Conservation (phyloP, 2,888 invertebrate genomes). For the Ceriagrion tenellum region DNA sequence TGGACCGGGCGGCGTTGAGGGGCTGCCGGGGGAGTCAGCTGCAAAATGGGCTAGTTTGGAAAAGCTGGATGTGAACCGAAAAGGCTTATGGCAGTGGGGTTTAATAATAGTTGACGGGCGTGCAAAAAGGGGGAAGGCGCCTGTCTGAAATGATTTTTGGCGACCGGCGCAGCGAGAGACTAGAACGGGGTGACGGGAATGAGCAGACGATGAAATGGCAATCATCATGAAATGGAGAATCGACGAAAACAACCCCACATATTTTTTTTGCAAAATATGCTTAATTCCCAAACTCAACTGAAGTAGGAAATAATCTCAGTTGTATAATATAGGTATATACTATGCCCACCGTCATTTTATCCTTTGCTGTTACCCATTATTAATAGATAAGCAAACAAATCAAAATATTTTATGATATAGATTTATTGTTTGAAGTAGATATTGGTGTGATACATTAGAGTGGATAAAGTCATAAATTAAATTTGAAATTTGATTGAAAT, state of each 20-base stretch:
- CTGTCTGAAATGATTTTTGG: conserved; percentile 36
- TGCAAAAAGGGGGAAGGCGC: not conserved
- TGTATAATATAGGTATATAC: too few relatives aligned
- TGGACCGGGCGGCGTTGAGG: conserved; percentile 70
- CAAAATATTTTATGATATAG: too few relatives aligned
- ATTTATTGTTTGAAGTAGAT: too few relatives aligned
- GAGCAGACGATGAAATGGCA: not conserved
- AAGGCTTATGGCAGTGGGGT: conserved; percentile 70
- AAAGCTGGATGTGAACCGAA: conserved; percentile 69
- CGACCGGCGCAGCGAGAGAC: not conserved
- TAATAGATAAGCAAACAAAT: too few relatives aligned
- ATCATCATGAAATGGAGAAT: not conserved
- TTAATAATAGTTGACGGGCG: conserved; percentile 46
- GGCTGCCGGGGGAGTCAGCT: conserved; percentile 69
- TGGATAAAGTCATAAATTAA: too few relatives aligned
- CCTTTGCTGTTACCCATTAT: too few relatives aligned
- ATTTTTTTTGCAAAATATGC: not conserved
- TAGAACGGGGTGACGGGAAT: not conserved
- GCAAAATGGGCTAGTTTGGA: conserved; percentile 68
- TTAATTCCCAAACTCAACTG: not conserved
- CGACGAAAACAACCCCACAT: not conserved
- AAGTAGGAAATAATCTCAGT: too few relatives aligned
- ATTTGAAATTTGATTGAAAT: too few relatives aligned
- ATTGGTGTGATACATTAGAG: too few relatives aligned
- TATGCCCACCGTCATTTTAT: too few relatives aligned